These are phyloP conservation scores for Anoplolepis gracilipes DNA, from an alignment of 1,140 invertebrate genomes.

Conservation along the genomic window DNA sequence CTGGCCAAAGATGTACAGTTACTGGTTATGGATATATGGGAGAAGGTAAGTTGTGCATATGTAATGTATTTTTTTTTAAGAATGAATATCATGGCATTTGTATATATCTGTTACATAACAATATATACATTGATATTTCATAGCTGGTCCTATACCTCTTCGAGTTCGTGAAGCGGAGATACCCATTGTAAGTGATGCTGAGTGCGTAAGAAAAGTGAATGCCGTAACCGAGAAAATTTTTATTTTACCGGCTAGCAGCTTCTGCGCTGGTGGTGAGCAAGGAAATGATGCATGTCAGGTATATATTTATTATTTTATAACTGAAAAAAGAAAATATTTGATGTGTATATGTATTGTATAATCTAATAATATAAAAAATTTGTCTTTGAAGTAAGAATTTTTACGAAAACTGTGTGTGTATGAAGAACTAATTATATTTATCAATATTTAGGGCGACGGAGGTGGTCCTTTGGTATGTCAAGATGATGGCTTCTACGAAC, in stretches of 20 bases:
- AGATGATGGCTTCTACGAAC: constrained; percentile 96
- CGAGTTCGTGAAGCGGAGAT: constrained; percentile 95
- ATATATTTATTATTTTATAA: constrained; percentile 64
- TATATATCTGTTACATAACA: constrained; percentile 21
- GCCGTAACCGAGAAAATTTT: constrained; percentile 97
- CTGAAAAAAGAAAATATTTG: neutral
- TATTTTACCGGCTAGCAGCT: constrained; percentile 95
- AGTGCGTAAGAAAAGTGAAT: constrained; percentile 96
- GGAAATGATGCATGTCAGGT: constrained; percentile 98
- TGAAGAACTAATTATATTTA: constrained; percentile 16
- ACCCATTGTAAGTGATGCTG: constrained; percentile 96
- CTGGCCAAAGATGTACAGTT: constrained; percentile 95
- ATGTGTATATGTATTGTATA: neutral
- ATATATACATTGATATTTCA: neutral
- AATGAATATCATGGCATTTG: neutral
- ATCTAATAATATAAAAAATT: constrained; percentile 14
- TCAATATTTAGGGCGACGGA: constrained; percentile 92
- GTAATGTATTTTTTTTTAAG: neutral
- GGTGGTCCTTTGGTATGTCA: constrained; percentile 96
- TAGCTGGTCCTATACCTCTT: constrained; percentile 96
- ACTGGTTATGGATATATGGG: constrained; percentile 98
- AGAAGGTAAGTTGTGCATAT: constrained; percentile 88
- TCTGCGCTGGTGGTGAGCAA: constrained; percentile 96
- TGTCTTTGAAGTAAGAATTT: neutral
- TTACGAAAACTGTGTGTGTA: neutral